Percentiles rank a stretch among this genome's conserved stretches.
Conservation (phyloP, 2,888 invertebrate species). For the Clanis bilineata region DNA sequence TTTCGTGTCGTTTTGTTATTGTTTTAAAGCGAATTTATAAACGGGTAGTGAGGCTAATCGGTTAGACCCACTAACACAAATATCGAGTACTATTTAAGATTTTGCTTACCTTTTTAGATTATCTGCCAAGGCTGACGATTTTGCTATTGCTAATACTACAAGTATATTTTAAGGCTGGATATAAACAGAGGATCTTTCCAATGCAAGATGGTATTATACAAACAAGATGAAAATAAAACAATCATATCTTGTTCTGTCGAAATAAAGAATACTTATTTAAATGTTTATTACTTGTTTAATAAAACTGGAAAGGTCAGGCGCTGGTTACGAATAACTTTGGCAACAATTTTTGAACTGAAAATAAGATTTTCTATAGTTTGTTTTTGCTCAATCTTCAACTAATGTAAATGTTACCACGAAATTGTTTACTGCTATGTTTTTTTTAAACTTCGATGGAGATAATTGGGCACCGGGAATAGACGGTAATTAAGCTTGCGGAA, state of each 20-base stretch:
- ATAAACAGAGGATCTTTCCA: not conserved
- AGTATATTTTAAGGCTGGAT: not conserved
- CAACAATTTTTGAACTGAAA: not conserved
- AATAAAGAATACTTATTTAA: not conserved
- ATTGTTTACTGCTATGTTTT: too few species aligned
- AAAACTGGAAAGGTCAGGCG: not conserved
- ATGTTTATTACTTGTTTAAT: not conserved
- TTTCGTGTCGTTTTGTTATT: conserved; percentile 18
- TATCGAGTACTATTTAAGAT: not conserved
- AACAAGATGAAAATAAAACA: not conserved
- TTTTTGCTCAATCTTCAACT: not conserved
- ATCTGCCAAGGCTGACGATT: not conserved
- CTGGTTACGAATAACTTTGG: not conserved
- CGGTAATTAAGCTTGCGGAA: too few species aligned
- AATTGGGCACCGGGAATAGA: too few species aligned
- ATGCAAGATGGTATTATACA: not conserved
- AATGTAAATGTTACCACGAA: too few species aligned
- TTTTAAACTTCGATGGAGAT: too few species aligned
- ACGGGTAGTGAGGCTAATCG: not conserved
- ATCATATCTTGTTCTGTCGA: not conserved
- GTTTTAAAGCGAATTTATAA: conserved; percentile 13
- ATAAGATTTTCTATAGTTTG: not conserved
- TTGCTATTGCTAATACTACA: not conserved
- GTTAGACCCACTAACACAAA: conserved; percentile 3
- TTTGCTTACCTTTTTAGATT: not conserved